Evolutionary conservation across 2,888 invertebrate genomes (phyloP).

Genomic region (Amblyteles armatorius): DNA sequence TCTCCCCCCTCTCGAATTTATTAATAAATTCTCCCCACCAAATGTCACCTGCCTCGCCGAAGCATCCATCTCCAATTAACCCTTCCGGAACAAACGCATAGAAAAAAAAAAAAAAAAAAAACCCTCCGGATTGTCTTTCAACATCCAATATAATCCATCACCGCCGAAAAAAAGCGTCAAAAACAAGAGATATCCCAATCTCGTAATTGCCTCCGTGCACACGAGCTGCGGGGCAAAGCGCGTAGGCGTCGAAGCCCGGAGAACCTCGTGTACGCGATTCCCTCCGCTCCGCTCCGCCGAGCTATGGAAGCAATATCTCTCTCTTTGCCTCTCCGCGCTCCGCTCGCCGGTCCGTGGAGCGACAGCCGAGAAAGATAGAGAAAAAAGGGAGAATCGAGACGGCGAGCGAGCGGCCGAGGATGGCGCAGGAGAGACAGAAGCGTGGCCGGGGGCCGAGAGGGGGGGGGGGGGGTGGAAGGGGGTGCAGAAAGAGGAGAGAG

Average conservation of each 20-base stretch:
- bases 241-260: slow-evolving; percentile 1
- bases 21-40: background rate
- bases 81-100: background rate
- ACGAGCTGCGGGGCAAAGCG: background rate
- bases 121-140: background rate
- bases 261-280: background rate
- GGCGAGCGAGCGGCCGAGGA: slow-evolving; percentile 41
- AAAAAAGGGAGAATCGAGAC: slow-evolving; percentile 33
- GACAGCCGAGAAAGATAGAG: slow-evolving; percentile 20
- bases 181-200: background rate
- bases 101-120: background rate
- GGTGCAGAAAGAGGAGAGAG: slow-evolving; percentile 21
- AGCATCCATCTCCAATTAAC: too few relatives aligned
- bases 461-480: too few relatives aligned
- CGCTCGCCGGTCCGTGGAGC: background rate
- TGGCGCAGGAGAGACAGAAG: slow-evolving; percentile 29
- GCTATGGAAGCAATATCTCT: background rate
- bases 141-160: background rate
- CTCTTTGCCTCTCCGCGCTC: background rate
- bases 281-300: background rate
- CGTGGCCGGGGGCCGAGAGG: too few relatives aligned
- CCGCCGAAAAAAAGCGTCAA: background rate
- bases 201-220: background rate
- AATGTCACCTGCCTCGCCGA: too few relatives aligned
- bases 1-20: background rate